phyloP scores from a whole-genome alignment of 2,113 vertebrate genomes.

The Elaphurus davidianus region DNA sequence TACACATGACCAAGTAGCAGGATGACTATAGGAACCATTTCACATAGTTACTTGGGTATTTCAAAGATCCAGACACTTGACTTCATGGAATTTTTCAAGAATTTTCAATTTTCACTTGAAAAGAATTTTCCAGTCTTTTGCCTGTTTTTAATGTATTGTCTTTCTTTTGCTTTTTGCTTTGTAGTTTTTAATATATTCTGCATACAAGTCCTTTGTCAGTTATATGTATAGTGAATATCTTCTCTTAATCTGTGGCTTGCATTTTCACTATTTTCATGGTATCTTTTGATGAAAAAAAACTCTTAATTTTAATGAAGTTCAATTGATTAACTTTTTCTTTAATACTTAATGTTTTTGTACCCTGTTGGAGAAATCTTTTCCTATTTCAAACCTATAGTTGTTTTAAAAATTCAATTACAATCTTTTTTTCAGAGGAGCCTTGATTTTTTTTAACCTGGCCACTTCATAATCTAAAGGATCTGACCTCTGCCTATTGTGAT shows the following conservation, averaged over 20 bases:
- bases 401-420: neutral
- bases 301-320: conserved; percentile 19
- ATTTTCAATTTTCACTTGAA: neutral
- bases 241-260: neutral
- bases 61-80: neutral
- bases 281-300: conserved; percentile 26
- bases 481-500: conserved; percentile 27
- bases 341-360: neutral
- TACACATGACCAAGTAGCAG: neutral
- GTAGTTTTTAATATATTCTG: neutral
- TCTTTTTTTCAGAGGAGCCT: neutral
- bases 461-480: conserved; percentile 31
- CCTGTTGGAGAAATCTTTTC: neutral
- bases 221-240: neutral
- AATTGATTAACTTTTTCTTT: conserved; percentile 2
- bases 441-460: neutral
- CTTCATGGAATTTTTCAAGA: neutral
- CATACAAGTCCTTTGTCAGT: conserved; percentile 6
- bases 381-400: neutral
- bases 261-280: neutral
- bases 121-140: neutral
- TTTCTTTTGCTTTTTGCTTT: conserved; percentile 21
- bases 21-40: neutral
- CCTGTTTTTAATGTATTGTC: neutral
- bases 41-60: neutral